These are phyloP conservation scores for Phania funesta DNA, from an alignment of 2,888 invertebrate species.

Conservation along the genomic window DNA sequence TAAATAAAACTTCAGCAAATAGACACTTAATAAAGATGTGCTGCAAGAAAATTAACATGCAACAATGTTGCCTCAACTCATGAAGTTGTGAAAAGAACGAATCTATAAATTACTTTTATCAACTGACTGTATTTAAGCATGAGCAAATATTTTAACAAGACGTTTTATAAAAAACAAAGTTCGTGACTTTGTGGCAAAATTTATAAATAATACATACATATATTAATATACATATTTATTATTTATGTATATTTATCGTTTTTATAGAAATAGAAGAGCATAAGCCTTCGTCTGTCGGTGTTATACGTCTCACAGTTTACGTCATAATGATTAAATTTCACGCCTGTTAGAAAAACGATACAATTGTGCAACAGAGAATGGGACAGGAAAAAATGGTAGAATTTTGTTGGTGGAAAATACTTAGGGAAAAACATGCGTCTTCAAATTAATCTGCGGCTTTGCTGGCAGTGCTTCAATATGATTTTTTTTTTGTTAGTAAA, in stretches of 20 bases:
- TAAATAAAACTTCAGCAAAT: background rate
- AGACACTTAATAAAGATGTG: background rate
- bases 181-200: constrained; percentile 63
- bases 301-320: constrained; percentile 30
- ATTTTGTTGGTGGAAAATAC: background rate
- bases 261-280: background rate
- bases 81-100: constrained; percentile 36
- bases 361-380: background rate
- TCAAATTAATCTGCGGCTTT: background rate
- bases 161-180: constrained; percentile 32
- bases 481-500: no score
- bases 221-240: no score
- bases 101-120: background rate
- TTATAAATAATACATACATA: constrained; percentile 45
- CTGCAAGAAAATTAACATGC: constrained; percentile 45
- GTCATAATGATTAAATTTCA: constrained; percentile 28
- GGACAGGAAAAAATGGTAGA: background rate
- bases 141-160: constrained; percentile 48
- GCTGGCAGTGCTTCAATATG: no score
- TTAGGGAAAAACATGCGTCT: background rate
- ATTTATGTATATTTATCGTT: no score
- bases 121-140: background rate
- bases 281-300: background rate
- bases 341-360: constrained; percentile 5
- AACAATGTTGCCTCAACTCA: constrained; percentile 56